Percentiles rank a stretch among this genome's conserved stretches.
phyloP scores from a whole-genome alignment of 2,888 invertebrate species.

The Thyatira batis region DNA sequence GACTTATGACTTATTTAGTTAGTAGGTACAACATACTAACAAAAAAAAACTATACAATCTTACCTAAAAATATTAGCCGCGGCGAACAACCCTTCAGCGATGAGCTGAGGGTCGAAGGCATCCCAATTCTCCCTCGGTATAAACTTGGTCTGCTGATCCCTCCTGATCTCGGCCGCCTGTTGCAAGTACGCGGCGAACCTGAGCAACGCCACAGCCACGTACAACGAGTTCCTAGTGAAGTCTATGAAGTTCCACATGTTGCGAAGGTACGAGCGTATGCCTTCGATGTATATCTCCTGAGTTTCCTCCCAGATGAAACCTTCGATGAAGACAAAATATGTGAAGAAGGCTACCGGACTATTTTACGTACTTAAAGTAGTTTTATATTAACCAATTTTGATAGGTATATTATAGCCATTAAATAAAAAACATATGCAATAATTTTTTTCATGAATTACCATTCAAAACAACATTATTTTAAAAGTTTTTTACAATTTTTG shows the following conservation, averaged over 20 bases:
- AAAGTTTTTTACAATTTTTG: too few species aligned
- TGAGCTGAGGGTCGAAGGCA: slow-evolving; percentile 95
- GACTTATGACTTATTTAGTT: too few species aligned
- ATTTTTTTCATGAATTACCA: too few species aligned
- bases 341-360: too few species aligned
- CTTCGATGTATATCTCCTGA: slow-evolving; percentile 93
- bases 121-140: slow-evolving; percentile 94
- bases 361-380: too few species aligned
- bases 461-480: too few species aligned
- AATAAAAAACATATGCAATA: too few species aligned
- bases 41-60: too few species aligned
- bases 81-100: slow-evolving; percentile 96
- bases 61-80: slow-evolving; percentile 96
- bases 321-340: slow-evolving; percentile 38
- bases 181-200: slow-evolving; percentile 88
- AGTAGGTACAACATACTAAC: neutral
- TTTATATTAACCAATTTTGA: too few species aligned
- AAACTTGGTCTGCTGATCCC: slow-evolving; percentile 86
- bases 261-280: slow-evolving; percentile 92
- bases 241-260: slow-evolving; percentile 99
- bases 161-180: slow-evolving; percentile 86
- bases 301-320: slow-evolving; percentile 97
- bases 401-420: too few species aligned
- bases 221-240: slow-evolving; percentile 94
- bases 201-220: slow-evolving; percentile 87